Evolutionary conservation across 2,888 invertebrate species (phyloP), one percentile per base, ranked within the genome.

Genomic region (Rugalucina vietnamica): DNA sequence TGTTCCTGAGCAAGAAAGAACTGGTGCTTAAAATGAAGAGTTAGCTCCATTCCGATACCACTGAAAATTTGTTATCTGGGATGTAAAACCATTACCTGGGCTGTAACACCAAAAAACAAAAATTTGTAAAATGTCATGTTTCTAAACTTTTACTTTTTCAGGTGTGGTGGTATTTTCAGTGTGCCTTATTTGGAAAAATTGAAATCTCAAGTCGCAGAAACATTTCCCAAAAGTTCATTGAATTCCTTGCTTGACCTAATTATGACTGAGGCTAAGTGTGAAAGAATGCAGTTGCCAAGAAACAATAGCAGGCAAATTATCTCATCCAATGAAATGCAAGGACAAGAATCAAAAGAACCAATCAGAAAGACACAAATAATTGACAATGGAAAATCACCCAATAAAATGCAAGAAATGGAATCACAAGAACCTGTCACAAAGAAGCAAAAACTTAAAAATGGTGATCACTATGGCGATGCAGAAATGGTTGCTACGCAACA

Each of bases 111-210:
- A n/a, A n/a, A n/a, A n/a, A n/a, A n/a, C n/a, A n/a, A n/a, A n/a
- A n/a, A n/a, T n/a, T n/a, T n/a, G n/a, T n/a, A n/a, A n/a, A n/a
- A n/a, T n/a, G n/a, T n/a, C n/a, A n/a, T n/a, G n/a, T n/a, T n/a
- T n/a, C n/a, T n/a, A n/a, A n/a, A n/a, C n/a, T n/a, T n/a, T n/a
- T n/a, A n/a, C n/a, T n/a, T n/a, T 76, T 82, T 27, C 54, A 88
- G 89, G 89, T 82, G 79, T 73, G 88, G 87, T 50, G 73, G 71
- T 39, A 83, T 90, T 60, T 87, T 85, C 60, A 81, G 80, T 73
- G 54, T 79, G 1, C n/a, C 60, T 32, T 89, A 83, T 79, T 50
- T 90, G 21, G 43, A 75, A 10, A 74, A 72, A 39, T 79, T 88
- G 49, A n/a, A 76, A 36, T 39, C 18, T 0, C 74, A 75, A 69